These are phyloP conservation scores for Eleginops maclovinus DNA, from an alignment of 2,113 vertebrate species.

Conservation along the genomic window DNA sequence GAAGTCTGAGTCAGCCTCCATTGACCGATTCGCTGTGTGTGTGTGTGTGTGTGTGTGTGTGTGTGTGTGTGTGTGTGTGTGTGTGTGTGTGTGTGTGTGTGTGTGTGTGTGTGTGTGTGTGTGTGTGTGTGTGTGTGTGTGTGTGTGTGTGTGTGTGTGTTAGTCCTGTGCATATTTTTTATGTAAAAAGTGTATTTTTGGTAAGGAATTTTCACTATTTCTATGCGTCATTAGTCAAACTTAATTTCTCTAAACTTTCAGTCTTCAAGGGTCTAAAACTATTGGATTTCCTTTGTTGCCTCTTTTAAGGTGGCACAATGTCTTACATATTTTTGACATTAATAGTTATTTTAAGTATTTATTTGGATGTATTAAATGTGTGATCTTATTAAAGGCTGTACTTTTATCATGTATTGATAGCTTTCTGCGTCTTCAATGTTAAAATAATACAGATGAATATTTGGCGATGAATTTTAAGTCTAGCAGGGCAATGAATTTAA, in stretches of 20 bases:
- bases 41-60: background rate
- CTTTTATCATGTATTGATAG: background rate
- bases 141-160: background rate
- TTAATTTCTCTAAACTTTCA: background rate
- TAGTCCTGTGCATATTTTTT: background rate
- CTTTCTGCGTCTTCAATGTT: background rate
- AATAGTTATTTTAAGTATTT: background rate
- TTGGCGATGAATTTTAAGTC: background rate
- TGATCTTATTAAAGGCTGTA: background rate
- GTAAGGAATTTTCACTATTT: background rate
- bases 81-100: background rate
- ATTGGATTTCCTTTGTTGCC: background rate
- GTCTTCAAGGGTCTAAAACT: background rate
- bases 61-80: constrained; percentile 19
- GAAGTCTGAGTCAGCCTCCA: constrained; percentile 45
- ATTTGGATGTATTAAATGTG: too few relatives aligned
- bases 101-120: constrained; percentile 9
- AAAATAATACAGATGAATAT: background rate
- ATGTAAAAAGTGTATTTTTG: background rate
- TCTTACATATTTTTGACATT: background rate
- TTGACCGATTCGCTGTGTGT: constrained; percentile 30
- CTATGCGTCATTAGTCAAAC: background rate
- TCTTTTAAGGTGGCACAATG: background rate
- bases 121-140: constrained; percentile 8
- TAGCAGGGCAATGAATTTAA: background rate